Evolutionary conservation across 2,888 invertebrate species (phyloP), one percentile per base, ranked within the genome.

Genomic region (Heliconius erato): DNA sequence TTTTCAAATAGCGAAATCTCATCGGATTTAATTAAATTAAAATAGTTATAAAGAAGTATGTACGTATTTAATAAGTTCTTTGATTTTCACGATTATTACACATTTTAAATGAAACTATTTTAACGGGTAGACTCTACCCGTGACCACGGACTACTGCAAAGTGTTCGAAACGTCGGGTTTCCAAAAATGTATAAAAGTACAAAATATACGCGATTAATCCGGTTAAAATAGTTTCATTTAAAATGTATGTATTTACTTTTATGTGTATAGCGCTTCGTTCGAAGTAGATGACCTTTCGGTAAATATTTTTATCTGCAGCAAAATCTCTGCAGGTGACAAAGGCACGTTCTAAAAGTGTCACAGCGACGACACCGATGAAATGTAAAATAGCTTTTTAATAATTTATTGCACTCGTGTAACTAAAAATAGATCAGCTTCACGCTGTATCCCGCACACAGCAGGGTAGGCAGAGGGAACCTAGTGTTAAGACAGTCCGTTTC

Each of bases 261-360:
- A 40, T 40, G 40, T 11, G 11, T 6, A 3, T 59, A 28, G n/a
- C 32, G 32, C 54, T 74, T 59, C 32, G 65, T 49, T 67, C 12
- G 40, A 44, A 40, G 23, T 44, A 40, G 44, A 28, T 67, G 78
- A 78, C 78, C 78, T 78, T 78, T 78, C 44, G 26, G 19, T 26
- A 78, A 26, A 68, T 68, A 78, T 78, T 78, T 78, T 44, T 78
- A 68, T 49, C 78, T 49, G 67, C 78, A 67, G 63, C 63, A 76
- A 40, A 63, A 63, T 40, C 19, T 63, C 63, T 26, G 44, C 78
- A 68, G 68, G 78, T 65, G 67, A 67, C 19, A 6, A 67, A 78
- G 44, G 28, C 28, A 68, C 28, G 44, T 49, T 78, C 78, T 78
- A 78, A 78, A 78, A 68, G 19, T 78, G 78, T 67, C 49, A 3